Base-by-base conservation (phyloP, 2,888 invertebrate species). In the Lithophane semibrunnea region DNA sequence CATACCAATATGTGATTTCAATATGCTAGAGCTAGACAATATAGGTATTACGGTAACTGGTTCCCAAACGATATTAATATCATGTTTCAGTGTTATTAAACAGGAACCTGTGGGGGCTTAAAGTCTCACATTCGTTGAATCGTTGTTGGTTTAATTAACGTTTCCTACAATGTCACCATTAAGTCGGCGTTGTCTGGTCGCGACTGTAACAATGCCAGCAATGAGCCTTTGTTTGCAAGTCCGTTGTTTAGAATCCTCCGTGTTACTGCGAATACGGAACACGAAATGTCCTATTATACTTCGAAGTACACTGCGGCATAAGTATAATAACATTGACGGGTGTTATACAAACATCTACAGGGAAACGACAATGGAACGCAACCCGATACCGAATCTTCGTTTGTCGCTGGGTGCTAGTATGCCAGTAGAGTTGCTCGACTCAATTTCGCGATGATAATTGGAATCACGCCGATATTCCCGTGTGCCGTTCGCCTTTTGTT, bases 91-190 rank as follows among this genome's bases (percentile, higher is more conserved):
- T 88, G 88, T 88, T 90, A 85, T 87, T 81, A 82, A 90, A 90
- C 90, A 86, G 86, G 79, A 81, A 84, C 88, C 88, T 83, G 85
- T 74, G 78, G 82, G 89, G 88, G 89, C 90, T 91, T 90, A 93
- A 92, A 92, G 80, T 92, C 92, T 92, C 93, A 92, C 92, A 92
- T 92, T 92, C 91, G 89, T 88, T 88, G 92, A 89, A 92, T 92
- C 92, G 93, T 92, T 92, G 93, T 93, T 92, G 93, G 91, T 93
- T 95, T 95, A 95, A 96, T 95, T 95, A 95, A 95, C 93, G 92
- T 94, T 95, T 94, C 93, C 95, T 94, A 93, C 92, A 93, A 94
- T 95, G 95, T 95, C 94, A 94, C 93, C 93, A 95, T 95, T 95
- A 95, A 94, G 93, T 91, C 92, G 87, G 88, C 88, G 93, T 93